Conservation (phyloP, 2,797 vertebrate species). For the Cyprinodon diabolis region DNA sequence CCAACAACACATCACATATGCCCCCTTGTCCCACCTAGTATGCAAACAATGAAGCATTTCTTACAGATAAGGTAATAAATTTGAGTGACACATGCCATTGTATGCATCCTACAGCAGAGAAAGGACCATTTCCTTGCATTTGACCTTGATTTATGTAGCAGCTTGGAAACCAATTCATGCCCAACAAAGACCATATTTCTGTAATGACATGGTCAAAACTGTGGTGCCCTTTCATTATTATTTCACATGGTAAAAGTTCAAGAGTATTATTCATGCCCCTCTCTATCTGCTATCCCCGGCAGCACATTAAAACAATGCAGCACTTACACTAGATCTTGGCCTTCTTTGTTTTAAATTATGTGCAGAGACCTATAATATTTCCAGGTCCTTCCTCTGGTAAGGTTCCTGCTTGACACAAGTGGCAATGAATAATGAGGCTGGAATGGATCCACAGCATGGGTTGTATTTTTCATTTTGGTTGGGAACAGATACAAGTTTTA, state of each 20-base stretch:
- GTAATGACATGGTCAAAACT: slow-evolving; percentile 33
- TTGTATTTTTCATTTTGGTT: slow-evolving; percentile 62
- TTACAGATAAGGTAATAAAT: slow-evolving; percentile 27
- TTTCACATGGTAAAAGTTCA: slow-evolving; percentile 30
- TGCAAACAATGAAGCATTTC: slow-evolving; percentile 29
- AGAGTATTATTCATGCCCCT: slow-evolving; percentile 6
- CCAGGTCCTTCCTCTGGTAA: slow-evolving; percentile 29
- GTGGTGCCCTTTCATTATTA: slow-evolving; percentile 19
- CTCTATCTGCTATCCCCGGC: slow-evolving; percentile 39
- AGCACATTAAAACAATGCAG: slow-evolving; percentile 39
- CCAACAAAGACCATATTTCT: slow-evolving; percentile 41
- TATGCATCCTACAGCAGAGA: slow-evolving; percentile 11
- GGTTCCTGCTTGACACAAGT: slow-evolving; percentile 46
- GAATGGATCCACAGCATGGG: slow-evolving; percentile 46
- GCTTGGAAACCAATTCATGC: slow-evolving; percentile 31
- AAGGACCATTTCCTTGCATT: slow-evolving; percentile 32
- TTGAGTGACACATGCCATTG: slow-evolving; percentile 28
- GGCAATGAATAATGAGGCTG: slow-evolving; percentile 66
- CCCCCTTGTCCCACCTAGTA: slow-evolving; percentile 4
- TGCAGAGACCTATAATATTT: slow-evolving; percentile 52
- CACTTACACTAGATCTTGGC: slow-evolving; percentile 29
- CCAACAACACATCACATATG: slow-evolving; percentile 42
- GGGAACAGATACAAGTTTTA: slow-evolving; percentile 44
- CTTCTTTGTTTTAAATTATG: slow-evolving; percentile 41
- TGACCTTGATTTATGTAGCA: slow-evolving; percentile 53